Conservation (phyloP, 2,888 invertebrate species). For the Trissonchulus latispiculum region DNA sequence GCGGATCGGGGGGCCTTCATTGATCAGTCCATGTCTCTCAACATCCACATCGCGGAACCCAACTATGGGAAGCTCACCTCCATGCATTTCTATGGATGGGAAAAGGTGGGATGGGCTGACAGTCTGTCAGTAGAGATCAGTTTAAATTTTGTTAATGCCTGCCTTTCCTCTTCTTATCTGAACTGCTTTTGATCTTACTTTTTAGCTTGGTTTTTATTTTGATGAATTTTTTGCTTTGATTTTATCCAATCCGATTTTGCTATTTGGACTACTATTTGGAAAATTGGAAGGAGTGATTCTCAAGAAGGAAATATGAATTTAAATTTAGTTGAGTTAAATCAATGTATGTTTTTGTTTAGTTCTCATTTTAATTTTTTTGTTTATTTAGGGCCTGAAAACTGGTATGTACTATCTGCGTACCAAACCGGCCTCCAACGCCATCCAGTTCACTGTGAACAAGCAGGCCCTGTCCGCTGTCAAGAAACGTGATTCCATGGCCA, state of each 20-base stretch:
- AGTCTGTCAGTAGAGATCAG: no score
- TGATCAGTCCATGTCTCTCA: conserved; percentile 96
- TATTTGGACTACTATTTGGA: no score
- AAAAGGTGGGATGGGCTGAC: no score
- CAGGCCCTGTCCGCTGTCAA: conserved; percentile 49
- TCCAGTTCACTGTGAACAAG: conserved; percentile 96
- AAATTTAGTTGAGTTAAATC: background rate
- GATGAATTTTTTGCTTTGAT: no score
- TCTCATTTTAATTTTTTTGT: conserved; percentile 22
- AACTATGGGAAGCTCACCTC: conserved; percentile 85
- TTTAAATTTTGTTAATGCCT: no score
- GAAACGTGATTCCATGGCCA: background rate
- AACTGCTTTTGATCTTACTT: no score
- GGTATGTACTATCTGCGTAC: conserved; percentile 98
- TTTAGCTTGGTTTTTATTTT: no score
- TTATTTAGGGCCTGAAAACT: conserved; percentile 77
- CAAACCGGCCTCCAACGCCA: conserved; percentile 87
- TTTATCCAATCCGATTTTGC: no score
- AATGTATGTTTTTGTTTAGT: conserved; percentile 4
- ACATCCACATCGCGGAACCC: conserved; percentile 89
- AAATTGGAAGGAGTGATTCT: no score
- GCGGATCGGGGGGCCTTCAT: conserved; percentile 95
- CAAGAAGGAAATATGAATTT: no score
- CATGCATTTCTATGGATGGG: conserved; percentile 98
- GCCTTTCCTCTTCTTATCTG: no score